Conservation (phyloP, 1,140 invertebrate genomes). For the Micrasema longulum region DNA sequence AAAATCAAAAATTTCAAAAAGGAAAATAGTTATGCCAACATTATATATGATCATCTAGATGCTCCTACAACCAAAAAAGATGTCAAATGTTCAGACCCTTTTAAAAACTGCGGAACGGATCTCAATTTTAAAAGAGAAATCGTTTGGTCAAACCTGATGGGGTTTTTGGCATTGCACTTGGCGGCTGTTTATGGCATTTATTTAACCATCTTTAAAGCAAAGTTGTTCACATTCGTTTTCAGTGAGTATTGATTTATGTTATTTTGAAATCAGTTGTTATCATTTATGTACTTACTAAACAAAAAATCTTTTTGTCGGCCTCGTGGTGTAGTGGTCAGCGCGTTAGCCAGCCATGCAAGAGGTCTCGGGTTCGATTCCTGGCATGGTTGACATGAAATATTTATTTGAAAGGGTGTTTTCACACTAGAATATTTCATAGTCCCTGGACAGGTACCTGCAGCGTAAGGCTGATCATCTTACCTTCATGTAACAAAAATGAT, state of each 20-base stretch:
- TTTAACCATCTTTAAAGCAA: slow-evolving; percentile 55
- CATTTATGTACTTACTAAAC: no score
- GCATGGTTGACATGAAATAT: no score
- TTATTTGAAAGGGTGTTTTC: no score
- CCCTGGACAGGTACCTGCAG: no score
- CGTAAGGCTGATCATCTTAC: no score
- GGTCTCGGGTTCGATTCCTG: no score
- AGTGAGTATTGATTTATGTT: slow-evolving; percentile 22
- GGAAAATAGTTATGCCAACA: background rate
- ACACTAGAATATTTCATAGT: no score
- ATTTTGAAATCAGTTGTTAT: background rate
- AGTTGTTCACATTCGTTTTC: slow-evolving; percentile 53
- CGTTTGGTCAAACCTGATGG: slow-evolving; percentile 68
- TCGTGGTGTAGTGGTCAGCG: no score
- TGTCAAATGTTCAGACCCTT: no score
- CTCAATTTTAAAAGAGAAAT: slow-evolving; percentile 59
- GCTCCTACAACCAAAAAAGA: background rate
- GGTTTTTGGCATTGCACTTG: slow-evolving; percentile 65
- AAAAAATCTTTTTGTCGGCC: no score
- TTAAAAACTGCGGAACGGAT: slow-evolving; percentile 17
- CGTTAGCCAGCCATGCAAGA: no score
- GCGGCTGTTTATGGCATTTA: slow-evolving; percentile 61
- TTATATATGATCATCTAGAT: background rate
- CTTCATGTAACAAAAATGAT: no score
- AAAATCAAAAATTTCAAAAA: background rate